Evolutionary conservation across 2,888 invertebrate genomes (phyloP), one percentile per base, ranked within the genome.

Genomic region (Drosophila niveifrons): DNA sequence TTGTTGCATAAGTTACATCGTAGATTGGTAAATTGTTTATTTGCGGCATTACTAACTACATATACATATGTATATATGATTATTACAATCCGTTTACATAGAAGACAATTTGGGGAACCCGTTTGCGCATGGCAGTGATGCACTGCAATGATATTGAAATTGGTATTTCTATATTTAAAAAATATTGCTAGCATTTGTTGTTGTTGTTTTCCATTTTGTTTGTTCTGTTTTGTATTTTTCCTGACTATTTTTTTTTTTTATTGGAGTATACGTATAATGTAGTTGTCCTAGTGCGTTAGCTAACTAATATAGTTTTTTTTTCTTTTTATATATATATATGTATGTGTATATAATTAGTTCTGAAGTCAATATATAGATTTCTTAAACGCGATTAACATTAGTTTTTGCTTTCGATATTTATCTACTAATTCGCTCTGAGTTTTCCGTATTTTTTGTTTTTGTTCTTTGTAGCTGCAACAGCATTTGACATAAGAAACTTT

Each of bases 111-210:
- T 69, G 71, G 81, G 73, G 68, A 79, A 85, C 85, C 85, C 88
- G 85, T 88, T 78, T 88, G 83, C 79, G 72, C 83, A 75, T 85
- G 88, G 88, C 85, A 85, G 85, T 85, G 85, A 86, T 83, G 78
- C 85, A 85, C 85, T 85, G 85, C 88, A 77, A 85, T 77, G 86
- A 85, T 87, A 87, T 88, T 77, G 48, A 61, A 62, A 62, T 63
- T 66, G 43, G 51, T 70, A 59, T 64, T 57, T 75, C 72, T 66
- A 72, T 69, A 61, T 51, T 51, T 56, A 31, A 43, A 63, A 44
- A 56, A 36, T 55, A 68, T 67, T 44, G 29, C 29, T 53, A 44
- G 36, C 28, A 53, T 41, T 13, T 15, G 11, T 62, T 31, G 18
- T 50, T 52, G 47, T 46, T 70, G 36, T 67, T 50, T 2, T 56